Percentiles rank a stretch among this genome's conserved stretches.
phyloP scores from a whole-genome alignment of 1,140 invertebrate genomes.

The Pogonomyrmex barbatus region DNA sequence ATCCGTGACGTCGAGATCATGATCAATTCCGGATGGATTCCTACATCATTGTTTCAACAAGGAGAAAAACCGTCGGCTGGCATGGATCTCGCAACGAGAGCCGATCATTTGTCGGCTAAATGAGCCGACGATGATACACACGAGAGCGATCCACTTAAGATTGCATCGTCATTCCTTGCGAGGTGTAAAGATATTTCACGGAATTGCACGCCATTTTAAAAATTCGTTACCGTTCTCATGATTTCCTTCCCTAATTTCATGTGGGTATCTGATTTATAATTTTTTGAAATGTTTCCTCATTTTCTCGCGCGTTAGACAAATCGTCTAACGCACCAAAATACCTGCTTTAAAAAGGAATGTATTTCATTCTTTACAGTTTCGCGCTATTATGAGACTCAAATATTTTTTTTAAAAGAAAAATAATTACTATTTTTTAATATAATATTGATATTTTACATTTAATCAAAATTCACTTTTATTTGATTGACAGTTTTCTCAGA shows the following conservation, averaged over 20 bases:
- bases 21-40: background rate
- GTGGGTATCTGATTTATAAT: slow-evolving; percentile 41
- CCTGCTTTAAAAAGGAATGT: background rate
- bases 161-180: slow-evolving; percentile 59
- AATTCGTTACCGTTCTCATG: slow-evolving; percentile 60
- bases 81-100: slow-evolving; percentile 40
- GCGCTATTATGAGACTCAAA: background rate
- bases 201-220: slow-evolving; percentile 72
- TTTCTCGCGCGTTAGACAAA: background rate
- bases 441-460: background rate
- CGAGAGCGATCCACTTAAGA: slow-evolving; percentile 34
- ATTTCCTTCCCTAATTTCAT: slow-evolving; percentile 48
- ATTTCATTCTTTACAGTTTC: background rate
- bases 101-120: slow-evolving; percentile 61
- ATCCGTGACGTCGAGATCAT: slow-evolving; percentile 50
- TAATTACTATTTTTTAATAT: background rate
- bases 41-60: slow-evolving; percentile 58
- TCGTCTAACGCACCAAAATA: background rate
- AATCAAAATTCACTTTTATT: too few relatives aligned
- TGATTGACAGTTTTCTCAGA: too few relatives aligned
- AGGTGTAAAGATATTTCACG: slow-evolving; percentile 80
- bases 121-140: slow-evolving; percentile 29
- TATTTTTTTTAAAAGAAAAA: background rate
- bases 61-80: slow-evolving; percentile 46
- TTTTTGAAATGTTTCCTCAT: slow-evolving; percentile 38